Conservation (phyloP, 2,113 vertebrate genomes). For the Alethe castanea region DNA sequence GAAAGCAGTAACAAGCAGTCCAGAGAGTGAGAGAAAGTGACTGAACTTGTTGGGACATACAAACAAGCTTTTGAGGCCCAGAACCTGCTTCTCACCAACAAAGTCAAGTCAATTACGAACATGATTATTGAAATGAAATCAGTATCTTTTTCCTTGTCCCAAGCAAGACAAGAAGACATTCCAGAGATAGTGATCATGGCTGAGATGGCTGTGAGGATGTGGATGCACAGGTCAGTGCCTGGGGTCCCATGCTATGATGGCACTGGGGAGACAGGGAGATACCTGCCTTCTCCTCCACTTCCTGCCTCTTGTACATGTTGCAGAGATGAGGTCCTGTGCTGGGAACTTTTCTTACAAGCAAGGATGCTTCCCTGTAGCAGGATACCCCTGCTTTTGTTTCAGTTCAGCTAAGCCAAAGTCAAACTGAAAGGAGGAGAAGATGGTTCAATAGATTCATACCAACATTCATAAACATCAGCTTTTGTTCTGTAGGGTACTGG, state of each 20-base stretch:
- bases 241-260: neutral
- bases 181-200: neutral
- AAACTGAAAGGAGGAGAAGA: neutral
- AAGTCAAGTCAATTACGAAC: neutral
- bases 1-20: neutral
- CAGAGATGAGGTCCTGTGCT: neutral
- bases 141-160: neutral
- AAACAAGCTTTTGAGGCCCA: neutral
- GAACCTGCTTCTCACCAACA: neutral
- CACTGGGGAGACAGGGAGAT: neutral
- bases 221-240: accelerated
- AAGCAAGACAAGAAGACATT: neutral
- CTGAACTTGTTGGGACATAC: neutral
- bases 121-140: neutral
- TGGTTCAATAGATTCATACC: neutral
- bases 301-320: neutral
- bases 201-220: neutral
- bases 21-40: neutral
- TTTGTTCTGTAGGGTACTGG: neutral
- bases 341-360: neutral
- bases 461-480: neutral
- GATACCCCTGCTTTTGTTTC: neutral
- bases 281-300: neutral
- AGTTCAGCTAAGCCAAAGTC: neutral
- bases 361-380: neutral